Evolutionary conservation across 1,140 invertebrate species (phyloP).

Genomic region (Drosophila navojoa): DNA sequence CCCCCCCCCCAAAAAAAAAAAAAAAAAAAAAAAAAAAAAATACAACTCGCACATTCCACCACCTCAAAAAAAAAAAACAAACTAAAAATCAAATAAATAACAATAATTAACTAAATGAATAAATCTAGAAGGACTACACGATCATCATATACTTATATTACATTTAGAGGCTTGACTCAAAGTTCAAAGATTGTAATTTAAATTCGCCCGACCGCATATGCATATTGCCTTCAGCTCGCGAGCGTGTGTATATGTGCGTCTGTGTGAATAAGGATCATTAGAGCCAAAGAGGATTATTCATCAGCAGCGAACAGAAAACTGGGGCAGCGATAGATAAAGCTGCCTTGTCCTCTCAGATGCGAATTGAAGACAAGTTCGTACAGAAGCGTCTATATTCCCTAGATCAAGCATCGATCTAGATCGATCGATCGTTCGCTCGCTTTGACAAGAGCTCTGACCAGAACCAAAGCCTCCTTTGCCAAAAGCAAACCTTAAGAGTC

Average conservation of each 20-base stretch:
- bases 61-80: slow-evolving; percentile 51
- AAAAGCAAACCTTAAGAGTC: slow-evolving; percentile 10
- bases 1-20: slow-evolving; percentile 66
- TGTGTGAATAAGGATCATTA: slow-evolving; percentile 44
- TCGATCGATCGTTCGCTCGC: slow-evolving; percentile 9
- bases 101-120: slow-evolving; percentile 25
- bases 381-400: slow-evolving; percentile 45
- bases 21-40: slow-evolving; percentile 48
- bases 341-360: slow-evolving; percentile 54
- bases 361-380: slow-evolving; percentile 52
- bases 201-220: slow-evolving; percentile 35
- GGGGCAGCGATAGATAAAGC: slow-evolving; percentile 35
- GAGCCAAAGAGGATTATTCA: slow-evolving; percentile 34
- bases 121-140: slow-evolving; percentile 63
- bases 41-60: slow-evolving; percentile 77
- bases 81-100: slow-evolving; percentile 14
- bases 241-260: slow-evolving; percentile 47
- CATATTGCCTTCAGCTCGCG: slow-evolving; percentile 13
- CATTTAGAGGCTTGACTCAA: slow-evolving; percentile 50
- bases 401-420: slow-evolving; percentile 14
- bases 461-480: slow-evolving; percentile 21
- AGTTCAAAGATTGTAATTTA: slow-evolving; percentile 28
- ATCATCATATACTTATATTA: slow-evolving; percentile 35
- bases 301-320: slow-evolving; percentile 8
- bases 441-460: slow-evolving; percentile 29